Evolutionary conservation across 2,113 vertebrate genomes (phyloP).

Genomic region (Casuarius casuarius): DNA sequence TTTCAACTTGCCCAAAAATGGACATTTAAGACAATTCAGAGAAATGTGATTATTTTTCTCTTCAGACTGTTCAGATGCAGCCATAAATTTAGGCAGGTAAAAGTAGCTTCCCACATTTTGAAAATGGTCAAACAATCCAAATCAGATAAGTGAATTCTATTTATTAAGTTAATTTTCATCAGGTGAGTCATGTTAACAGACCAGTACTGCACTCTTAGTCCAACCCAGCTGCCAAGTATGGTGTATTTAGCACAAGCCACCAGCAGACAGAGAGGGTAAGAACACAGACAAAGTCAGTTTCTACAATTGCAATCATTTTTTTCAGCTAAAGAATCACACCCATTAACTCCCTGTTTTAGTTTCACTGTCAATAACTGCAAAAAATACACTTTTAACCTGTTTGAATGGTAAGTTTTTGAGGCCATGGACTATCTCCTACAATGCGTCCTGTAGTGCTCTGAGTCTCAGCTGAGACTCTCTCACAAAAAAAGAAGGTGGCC

Average conservation of each 20-base stretch:
- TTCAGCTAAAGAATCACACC: background rate
- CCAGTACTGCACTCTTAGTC: background rate
- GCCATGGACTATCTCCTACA: accelerated
- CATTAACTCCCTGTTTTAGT: background rate
- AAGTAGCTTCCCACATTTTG: background rate
- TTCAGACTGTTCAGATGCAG: background rate
- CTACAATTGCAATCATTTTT: background rate
- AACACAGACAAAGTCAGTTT: background rate
- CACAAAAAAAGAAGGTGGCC: background rate
- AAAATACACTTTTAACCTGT: background rate
- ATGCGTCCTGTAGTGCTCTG: background rate
- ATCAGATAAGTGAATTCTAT: background rate
- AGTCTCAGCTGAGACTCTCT: background rate
- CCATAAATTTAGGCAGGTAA: background rate
- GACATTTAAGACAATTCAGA: background rate
- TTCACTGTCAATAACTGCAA: background rate
- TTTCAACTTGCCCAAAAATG: background rate
- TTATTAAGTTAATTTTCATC: background rate
- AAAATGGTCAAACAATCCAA: background rate
- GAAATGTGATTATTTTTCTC: background rate
- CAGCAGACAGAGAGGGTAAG: background rate
- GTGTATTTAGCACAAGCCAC: background rate
- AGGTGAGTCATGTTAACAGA: background rate
- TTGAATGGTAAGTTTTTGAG: background rate
- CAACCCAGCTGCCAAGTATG: accelerated